A percentile compares a stretch with the other conserved stretches of the same genome.
phyloP scores from a whole-genome alignment of 30 jellyfish, hydroid and myxozoan genomes.

The Hydractinia symbiolongicarpus region DNA sequence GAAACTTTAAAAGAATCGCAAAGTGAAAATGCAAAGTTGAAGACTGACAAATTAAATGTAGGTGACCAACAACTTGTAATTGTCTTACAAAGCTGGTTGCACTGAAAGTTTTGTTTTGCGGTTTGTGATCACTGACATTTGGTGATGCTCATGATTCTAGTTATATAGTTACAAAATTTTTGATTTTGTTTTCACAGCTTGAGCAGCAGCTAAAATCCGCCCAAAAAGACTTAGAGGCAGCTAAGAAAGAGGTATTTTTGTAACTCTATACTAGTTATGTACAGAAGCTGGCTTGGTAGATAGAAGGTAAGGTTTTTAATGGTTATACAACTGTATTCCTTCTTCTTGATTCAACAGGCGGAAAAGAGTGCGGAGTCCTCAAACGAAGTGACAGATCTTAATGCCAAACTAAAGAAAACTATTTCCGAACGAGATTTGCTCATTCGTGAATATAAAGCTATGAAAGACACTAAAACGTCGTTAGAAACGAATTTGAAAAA shows the following conservation, averaged over 20 bases:
- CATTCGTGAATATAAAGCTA: slow-evolving; percentile 27
- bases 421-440: slow-evolving; percentile 34
- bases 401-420: slow-evolving; percentile 31
- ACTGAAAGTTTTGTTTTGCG: too few species aligned
- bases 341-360: neutral
- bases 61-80: neutral
- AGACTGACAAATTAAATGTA: neutral
- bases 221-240: neutral
- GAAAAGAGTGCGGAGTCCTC: neutral
- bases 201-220: slow-evolving; percentile 6
- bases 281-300: neutral
- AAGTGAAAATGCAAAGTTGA: neutral
- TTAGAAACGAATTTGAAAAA: slow-evolving; percentile 60
- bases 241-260: neutral
- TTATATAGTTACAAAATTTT: neutral
- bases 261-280: neutral
- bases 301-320: too few species aligned
- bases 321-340: neutral
- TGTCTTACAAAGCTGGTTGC: too few species aligned
- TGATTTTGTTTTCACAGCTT: slow-evolving; percentile 1
- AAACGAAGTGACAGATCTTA: slow-evolving; percentile 5
- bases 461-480: slow-evolving; percentile 18
- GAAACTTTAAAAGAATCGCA: slow-evolving; percentile 17
- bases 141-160: too few species aligned
- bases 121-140: too few species aligned